phyloP scores from a whole-genome alignment of 30 jellyfish, hydroid and myxozoan species.

The Clytia hemisphaerica region DNA sequence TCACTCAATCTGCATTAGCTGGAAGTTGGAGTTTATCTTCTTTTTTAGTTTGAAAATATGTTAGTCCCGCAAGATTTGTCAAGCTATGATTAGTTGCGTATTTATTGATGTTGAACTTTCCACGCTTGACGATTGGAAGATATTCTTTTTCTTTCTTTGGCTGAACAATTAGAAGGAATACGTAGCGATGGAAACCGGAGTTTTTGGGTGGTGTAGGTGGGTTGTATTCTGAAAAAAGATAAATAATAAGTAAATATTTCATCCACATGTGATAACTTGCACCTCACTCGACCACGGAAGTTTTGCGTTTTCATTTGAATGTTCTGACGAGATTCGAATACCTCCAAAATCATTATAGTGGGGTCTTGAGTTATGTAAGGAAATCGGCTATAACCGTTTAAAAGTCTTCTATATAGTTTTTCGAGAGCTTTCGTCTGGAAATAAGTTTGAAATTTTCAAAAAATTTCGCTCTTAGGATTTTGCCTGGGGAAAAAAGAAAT shows the following conservation, averaged over 20 bases:
- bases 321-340: neutral
- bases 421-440: too few species aligned
- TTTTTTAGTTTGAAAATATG: neutral
- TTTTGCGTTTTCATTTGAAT: neutral
- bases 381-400: too few species aligned
- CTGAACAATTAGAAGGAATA: conserved; percentile 55
- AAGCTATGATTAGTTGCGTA: neutral
- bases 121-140: neutral
- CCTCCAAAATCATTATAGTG: too few species aligned
- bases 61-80: neutral
- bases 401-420: too few species aligned
- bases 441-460: too few species aligned
- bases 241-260: too few species aligned
- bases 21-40: too few species aligned
- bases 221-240: conserved; percentile 50
- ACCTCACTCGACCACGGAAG: neutral
- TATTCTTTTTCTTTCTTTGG: neutral
- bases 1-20: too few species aligned
- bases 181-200: conserved; percentile 72
- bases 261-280: neutral
- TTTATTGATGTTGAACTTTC: neutral
- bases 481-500: too few species aligned
- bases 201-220: conserved; percentile 79
- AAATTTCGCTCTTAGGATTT: too few species aligned
- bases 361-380: too few species aligned